A percentile compares a stretch with the other conserved stretches of the same genome.
phyloP scores from a whole-genome alignment of 2,888 invertebrate genomes.

The Gandaritis pyraliata region DNA sequence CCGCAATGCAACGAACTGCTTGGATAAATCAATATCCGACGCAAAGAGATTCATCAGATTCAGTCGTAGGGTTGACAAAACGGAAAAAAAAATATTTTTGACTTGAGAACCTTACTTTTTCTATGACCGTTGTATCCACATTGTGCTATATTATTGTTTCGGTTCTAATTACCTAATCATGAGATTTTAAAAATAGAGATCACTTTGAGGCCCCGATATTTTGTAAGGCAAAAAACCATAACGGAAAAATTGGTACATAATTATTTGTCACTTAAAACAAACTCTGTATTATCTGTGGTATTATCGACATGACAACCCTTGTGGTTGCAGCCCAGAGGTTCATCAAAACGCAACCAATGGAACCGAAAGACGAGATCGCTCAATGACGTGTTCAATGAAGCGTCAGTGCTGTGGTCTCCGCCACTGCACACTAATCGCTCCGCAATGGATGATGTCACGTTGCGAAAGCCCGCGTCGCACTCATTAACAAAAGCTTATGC shows the following conservation, averaged over 20 bases:
- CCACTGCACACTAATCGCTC: slow-evolving; percentile 20
- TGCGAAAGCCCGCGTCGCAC: slow-evolving; percentile 21
- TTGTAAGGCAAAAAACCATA: too few relatives aligned
- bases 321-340: slow-evolving; percentile 12
- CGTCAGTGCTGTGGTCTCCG: slow-evolving; percentile 11
- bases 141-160: too few relatives aligned
- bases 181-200: too few relatives aligned
- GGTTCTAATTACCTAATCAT: too few relatives aligned
- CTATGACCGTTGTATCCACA: too few relatives aligned
- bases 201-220: too few relatives aligned
- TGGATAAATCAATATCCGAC: slow-evolving; percentile 41
- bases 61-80: slow-evolving; percentile 31
- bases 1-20: slow-evolving; percentile 36
- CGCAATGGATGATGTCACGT: slow-evolving; percentile 18
- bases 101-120: too few relatives aligned
- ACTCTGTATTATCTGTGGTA: too few relatives aligned
- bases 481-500: slow-evolving; percentile 23
- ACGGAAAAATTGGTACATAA: too few relatives aligned
- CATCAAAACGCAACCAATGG: slow-evolving; percentile 36
- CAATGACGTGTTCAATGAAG: slow-evolving; percentile 39
- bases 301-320: slow-evolving; percentile 16
- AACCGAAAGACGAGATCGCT: slow-evolving; percentile 35
- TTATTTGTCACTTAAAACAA: too few relatives aligned
- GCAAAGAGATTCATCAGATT: slow-evolving; percentile 41
- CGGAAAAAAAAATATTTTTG: neutral